Percentiles rank a stretch among this genome's conserved stretches.
phyloP scores from a whole-genome alignment of 2,797 vertebrate species.

The Chelon auratus region DNA sequence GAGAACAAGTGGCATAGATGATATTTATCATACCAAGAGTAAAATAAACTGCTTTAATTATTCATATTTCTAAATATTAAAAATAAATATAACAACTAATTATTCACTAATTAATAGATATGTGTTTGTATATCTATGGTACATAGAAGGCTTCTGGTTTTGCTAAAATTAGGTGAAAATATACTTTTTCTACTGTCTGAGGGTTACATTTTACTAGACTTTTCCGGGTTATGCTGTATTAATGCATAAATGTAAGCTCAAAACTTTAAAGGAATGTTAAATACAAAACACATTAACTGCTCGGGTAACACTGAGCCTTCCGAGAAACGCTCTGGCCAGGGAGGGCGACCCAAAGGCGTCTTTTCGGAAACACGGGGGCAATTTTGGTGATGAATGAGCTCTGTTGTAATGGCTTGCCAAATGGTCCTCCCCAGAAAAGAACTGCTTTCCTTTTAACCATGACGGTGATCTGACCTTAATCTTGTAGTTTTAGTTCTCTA shows the following conservation, averaged over 20 bases:
- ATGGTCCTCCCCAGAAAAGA: conserved; percentile 20
- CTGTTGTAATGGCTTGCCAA: conserved; percentile 16
- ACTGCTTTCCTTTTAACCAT: conserved; percentile 51
- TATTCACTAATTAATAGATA: not conserved
- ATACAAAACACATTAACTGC: not conserved
- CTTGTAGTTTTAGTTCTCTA: conserved; percentile 50
- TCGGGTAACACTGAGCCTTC: not conserved
- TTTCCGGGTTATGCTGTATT: not conserved
- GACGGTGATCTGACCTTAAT: conserved; percentile 58
- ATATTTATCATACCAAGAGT: no score
- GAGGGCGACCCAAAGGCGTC: not conserved
- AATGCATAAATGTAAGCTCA: not conserved
- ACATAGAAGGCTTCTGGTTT: not conserved
- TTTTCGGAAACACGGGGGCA: conserved; percentile 1
- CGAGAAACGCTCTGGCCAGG: not conserved
- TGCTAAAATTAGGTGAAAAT: not conserved
- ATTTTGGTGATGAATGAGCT: conserved; percentile 33
- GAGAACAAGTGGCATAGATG: no score
- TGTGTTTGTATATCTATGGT: not conserved
- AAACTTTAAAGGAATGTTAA: no score
- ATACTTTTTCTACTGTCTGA: no score
- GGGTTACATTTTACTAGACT: not conserved
- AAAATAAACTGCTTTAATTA: not conserved
- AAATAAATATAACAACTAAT: not conserved
- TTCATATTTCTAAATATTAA: not conserved